Evolutionary conservation across 1,140 invertebrate genomes (phyloP).

Genomic region (Euschistus heros): DNA sequence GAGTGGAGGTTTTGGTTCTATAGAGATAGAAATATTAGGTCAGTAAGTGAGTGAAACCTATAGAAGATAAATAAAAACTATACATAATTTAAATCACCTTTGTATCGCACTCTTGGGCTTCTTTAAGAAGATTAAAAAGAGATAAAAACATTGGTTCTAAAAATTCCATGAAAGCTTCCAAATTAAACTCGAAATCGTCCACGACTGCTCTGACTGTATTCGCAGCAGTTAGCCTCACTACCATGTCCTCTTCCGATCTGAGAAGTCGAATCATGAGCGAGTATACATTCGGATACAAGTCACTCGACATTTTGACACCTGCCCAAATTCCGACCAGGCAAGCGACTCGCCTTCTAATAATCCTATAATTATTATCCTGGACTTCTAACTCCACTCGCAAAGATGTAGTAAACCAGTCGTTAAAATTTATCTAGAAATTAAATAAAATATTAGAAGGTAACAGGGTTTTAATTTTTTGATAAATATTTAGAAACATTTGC

Average conservation of each 20-base stretch:
- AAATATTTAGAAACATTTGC: constrained; percentile 14
- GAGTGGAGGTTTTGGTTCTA: background rate
- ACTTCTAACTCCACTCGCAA: constrained; percentile 72
- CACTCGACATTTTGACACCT: constrained; percentile 69
- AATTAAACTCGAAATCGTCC: constrained; percentile 86
- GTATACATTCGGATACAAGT: constrained; percentile 70
- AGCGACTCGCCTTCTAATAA: constrained; percentile 76
- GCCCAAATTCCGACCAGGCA: constrained; percentile 81
- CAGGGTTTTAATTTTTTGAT: too few relatives aligned
- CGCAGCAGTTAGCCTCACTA: constrained; percentile 70
- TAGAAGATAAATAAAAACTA: background rate
- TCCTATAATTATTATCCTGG: constrained; percentile 72
- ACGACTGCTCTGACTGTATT: constrained; percentile 65
- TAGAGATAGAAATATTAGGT: background rate
- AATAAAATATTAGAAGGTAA: background rate
- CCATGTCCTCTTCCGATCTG: constrained; percentile 60
- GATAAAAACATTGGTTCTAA: constrained; percentile 63
- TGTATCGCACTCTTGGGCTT: constrained; percentile 83
- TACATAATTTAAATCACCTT: constrained; percentile 47
- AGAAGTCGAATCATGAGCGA: constrained; percentile 63
- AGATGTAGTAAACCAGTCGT: constrained; percentile 80
- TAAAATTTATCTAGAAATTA: constrained; percentile 64
- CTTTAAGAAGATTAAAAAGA: constrained; percentile 73
- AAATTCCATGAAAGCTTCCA: constrained; percentile 73
- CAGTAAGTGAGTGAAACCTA: background rate